Evolutionary conservation across 2,797 vertebrate species (phyloP), one percentile per base, ranked within the genome.

Genomic region (Protosalanx chinensis): DNA sequence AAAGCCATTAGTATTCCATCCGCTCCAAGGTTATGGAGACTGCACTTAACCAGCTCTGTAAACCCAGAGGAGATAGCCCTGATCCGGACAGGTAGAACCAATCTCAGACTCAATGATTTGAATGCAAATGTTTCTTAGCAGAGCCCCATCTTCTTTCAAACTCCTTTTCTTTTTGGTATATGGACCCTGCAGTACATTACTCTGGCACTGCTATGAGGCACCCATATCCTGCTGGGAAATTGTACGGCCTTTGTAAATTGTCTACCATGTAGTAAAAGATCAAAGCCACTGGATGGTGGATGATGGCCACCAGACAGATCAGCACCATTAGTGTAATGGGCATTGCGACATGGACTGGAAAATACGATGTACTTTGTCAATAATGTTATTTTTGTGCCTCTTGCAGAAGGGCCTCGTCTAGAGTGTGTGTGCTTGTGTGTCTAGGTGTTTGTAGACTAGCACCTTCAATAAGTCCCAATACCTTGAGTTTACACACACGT

Each of bases 91-190:
- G 88, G 88, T 90, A 87, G 85, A 92, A 90, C 88, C 91, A 91
- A 92, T 92, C 90, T 91, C 86, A 90, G 84, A 90, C 84, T 88
- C 83, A 87, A 83, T 90, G 88, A 92, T 91, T 91, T 90, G 89
- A 91, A 92, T 92, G 91, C 90, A 93, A 93, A 93, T 93, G 80
- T 82, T 76, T 71, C 81, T 46, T 87, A 85, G 81, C 87, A 81
- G 81, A 68, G 74, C 70, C 77, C 82, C 41, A 12, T 46, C 41
- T 86, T 86, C 88, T 37, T 32, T 29, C n/a, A 1, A 62, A 65
- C 23, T 51, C 53, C 33, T 60, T 20, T 60, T 20, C 23, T 7
- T 60, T 8, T 13, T 23, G 6, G 53, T 57, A n/a, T 29, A 3
- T 29, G 58, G 51, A 46, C 41, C 12, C 51, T 84, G 59, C 82